A percentile compares a stretch with the other conserved stretches of the same genome.
Conservation (phyloP, 2,797 vertebrate genomes). For the Halcyon smyrnensis region DNA sequence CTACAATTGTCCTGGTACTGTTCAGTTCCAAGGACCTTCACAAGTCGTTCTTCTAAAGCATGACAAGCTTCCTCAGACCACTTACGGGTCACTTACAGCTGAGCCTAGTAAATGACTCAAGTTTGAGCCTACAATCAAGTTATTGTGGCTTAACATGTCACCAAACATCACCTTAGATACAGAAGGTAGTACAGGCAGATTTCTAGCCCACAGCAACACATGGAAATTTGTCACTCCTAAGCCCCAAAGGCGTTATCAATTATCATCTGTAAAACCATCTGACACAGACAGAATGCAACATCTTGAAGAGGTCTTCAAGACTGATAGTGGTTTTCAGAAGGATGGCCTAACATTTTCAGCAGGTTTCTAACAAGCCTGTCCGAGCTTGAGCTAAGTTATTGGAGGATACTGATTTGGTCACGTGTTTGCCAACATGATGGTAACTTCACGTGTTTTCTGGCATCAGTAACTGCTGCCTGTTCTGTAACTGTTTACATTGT, state of each 20-base stretch:
- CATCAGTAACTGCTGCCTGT: not conserved
- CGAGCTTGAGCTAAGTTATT: not conserved
- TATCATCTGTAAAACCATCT: not conserved
- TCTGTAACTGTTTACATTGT: not conserved
- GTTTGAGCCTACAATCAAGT: not conserved
- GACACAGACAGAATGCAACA: not conserved
- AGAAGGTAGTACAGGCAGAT: accelerated
- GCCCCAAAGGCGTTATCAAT: not conserved
- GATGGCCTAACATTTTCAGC: not conserved
- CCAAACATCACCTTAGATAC: not conserved
- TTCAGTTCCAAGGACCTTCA: not conserved
- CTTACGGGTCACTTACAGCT: not conserved
- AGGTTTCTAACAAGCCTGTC: not conserved
- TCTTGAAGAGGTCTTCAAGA: not conserved
- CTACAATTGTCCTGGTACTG: not conserved
- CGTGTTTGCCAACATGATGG: not conserved
- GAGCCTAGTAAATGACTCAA: not conserved
- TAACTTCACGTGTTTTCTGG: not conserved
- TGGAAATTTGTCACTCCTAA: not conserved
- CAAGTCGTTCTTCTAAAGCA: not conserved
- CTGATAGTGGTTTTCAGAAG: not conserved
- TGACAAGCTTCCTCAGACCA: not conserved
- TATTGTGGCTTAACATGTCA: accelerated
- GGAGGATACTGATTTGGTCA: not conserved
- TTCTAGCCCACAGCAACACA: not conserved